These are phyloP conservation scores for Pheosia gnoma DNA, from an alignment of 2,888 invertebrate genomes.

Conservation along the genomic window DNA sequence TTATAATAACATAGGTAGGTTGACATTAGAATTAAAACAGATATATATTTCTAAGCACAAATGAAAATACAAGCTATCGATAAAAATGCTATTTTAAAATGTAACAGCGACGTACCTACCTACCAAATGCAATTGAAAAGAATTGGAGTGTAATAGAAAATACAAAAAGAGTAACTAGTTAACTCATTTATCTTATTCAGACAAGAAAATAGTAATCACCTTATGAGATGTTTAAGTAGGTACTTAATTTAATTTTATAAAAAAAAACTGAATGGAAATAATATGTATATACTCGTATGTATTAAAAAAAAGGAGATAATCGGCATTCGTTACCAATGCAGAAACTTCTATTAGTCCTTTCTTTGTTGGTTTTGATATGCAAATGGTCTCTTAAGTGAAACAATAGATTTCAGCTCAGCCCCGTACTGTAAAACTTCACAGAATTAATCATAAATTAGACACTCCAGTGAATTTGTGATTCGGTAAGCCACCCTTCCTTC, in stretches of 20 bases:
- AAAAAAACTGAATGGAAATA: too few species aligned
- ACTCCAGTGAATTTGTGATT: slow-evolving; percentile 31
- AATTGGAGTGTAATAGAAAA: neutral
- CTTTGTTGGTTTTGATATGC: slow-evolving; percentile 69
- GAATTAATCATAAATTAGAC: slow-evolving; percentile 47
- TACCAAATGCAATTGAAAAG: neutral
- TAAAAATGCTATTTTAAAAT: neutral
- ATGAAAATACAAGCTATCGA: neutral
- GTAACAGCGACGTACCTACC: neutral
- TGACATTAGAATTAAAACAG: neutral
- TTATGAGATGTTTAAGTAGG: too few species aligned
- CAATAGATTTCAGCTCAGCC: slow-evolving; percentile 65
- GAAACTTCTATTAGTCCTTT: slow-evolving; percentile 74
- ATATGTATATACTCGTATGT: too few species aligned
- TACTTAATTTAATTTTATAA: too few species aligned
- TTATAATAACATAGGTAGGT: too few species aligned
- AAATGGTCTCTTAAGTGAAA: slow-evolving; percentile 68
- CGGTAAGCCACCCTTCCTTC: slow-evolving; percentile 30
- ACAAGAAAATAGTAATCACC: too few species aligned
- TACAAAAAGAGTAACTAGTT: slow-evolving; percentile 2
- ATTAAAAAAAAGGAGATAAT: slow-evolving; percentile 44
- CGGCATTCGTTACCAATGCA: slow-evolving; percentile 74
- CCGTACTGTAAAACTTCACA: slow-evolving; percentile 42
- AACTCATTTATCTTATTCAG: too few species aligned
- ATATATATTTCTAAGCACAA: neutral